phyloP scores from a whole-genome alignment of 1,140 invertebrate species.

The Hyles vespertilio region DNA sequence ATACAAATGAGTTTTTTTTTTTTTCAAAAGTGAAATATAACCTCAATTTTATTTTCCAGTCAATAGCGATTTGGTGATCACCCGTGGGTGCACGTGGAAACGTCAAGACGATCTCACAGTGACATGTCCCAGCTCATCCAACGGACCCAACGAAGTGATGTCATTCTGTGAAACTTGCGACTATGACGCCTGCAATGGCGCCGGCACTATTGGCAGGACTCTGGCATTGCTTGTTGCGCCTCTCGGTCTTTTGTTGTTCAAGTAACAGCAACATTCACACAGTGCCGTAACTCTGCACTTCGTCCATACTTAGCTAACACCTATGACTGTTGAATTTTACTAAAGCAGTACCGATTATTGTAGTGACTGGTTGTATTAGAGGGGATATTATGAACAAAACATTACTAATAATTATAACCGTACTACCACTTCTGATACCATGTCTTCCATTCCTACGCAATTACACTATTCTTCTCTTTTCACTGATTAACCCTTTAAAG shows the following conservation, averaged over 20 bases:
- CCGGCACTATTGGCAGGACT: constrained; percentile 59
- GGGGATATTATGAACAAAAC: too few species aligned
- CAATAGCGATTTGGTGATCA: constrained; percentile 64
- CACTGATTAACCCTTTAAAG: too few species aligned
- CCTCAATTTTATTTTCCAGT: constrained; percentile 56
- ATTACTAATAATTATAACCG: too few species aligned
- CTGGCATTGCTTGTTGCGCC: constrained; percentile 63
- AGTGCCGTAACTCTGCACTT: neutral
- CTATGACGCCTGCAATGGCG: constrained; percentile 74
- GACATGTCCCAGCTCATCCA: constrained; percentile 68
- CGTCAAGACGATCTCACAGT: constrained; percentile 73
- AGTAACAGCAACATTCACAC: constrained; percentile 30
- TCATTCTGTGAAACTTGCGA: constrained; percentile 77
- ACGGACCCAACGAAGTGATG: constrained; percentile 69
- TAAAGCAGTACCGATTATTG: too few species aligned
- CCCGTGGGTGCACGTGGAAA: constrained; percentile 76
- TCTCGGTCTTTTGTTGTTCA: constrained; percentile 57
- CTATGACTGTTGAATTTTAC: too few species aligned
- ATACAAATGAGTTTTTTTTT: too few species aligned
- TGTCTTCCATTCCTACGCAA: too few species aligned
- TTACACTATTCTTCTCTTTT: too few species aligned
- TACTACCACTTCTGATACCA: too few species aligned
- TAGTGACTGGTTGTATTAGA: too few species aligned
- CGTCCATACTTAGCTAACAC: neutral
- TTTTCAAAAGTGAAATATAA: neutral